Conservation (phyloP, 92 coral and sea anemone genomes). For the Pocillopora grandis region DNA sequence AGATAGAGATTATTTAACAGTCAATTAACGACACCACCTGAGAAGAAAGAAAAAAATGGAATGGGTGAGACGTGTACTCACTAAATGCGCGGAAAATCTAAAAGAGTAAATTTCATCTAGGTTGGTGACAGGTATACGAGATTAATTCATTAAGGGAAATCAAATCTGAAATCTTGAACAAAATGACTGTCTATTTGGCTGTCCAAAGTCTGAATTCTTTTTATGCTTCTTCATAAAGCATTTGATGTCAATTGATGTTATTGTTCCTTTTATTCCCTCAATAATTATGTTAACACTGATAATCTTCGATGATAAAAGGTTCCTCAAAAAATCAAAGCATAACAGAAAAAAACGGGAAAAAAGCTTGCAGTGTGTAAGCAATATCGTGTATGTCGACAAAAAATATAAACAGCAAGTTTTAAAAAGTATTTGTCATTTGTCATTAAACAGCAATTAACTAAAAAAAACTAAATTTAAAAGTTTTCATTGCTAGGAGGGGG, state of each 20-base stretch:
- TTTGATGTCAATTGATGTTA: slow-evolving; percentile 1
- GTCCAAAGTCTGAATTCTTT: background rate
- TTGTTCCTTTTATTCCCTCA: background rate
- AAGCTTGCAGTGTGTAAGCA: background rate
- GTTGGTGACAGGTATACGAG: background rate
- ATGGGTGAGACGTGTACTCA: too few species aligned
- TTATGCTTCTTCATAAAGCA: background rate
- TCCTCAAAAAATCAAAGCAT: background rate
- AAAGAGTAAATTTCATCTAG: background rate
- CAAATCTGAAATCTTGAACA: too few species aligned
- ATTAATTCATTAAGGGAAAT: background rate
- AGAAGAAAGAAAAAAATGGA: background rate
- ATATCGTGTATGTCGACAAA: background rate
- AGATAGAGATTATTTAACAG: background rate
- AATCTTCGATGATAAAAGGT: background rate
- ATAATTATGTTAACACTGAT: background rate
- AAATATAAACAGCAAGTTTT: background rate
- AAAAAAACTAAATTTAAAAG: background rate
- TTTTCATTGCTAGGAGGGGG: slow-evolving; percentile 22
- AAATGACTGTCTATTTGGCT: too few species aligned
- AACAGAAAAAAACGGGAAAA: background rate
- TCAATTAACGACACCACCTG: slow-evolving; percentile 2
- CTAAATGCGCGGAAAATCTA: background rate
- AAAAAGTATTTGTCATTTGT: background rate
- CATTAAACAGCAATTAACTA: slow-evolving; percentile 13